phyloP scores from a whole-genome alignment of 2,888 invertebrate species.

The Drosophila picticornis region DNA sequence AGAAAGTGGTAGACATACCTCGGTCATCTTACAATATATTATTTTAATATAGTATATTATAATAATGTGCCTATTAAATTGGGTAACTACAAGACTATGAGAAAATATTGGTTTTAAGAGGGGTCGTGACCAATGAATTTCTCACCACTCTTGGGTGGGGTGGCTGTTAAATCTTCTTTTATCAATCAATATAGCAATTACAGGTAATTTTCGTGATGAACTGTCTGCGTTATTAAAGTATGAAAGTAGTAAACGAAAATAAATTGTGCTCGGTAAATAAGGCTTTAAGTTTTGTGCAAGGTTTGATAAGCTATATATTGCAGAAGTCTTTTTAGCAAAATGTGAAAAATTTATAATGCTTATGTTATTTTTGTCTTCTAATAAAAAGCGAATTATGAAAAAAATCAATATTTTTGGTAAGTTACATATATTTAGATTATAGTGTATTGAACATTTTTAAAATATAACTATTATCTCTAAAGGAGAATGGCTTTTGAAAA shows the following conservation, averaged over 20 bases:
- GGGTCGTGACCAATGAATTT: neutral
- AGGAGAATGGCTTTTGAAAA: neutral
- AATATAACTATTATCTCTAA: neutral
- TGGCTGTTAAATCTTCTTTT: neutral
- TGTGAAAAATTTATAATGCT: neutral
- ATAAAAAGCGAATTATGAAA: neutral
- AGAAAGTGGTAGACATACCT: neutral
- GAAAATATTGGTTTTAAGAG: neutral
- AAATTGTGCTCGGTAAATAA: neutral
- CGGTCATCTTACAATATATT: neutral
- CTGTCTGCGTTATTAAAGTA: neutral
- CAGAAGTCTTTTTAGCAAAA: neutral
- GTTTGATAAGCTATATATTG: neutral
- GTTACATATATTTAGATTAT: neutral
- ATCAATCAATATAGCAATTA: neutral
- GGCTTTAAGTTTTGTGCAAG: neutral
- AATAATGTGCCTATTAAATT: neutral
- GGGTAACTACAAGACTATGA: neutral
- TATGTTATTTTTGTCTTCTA: neutral
- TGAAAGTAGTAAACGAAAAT: neutral
- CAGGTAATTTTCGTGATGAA: neutral
- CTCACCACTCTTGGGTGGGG: neutral
- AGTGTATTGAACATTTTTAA: neutral
- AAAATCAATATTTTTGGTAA: neutral
- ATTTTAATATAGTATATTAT: neutral